A percentile compares a stretch with the other conserved stretches of the same genome.
Evolutionary conservation across 1,140 invertebrate species (phyloP).

Genomic region (fruit fly (Drosophila melanogaster)): Release_6_plus_ISO1_MT NT_033777.3:14989001-14989500

Average conservation of each 20-base stretch:
- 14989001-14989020: constrained; percentile 2
- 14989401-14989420: neutral
- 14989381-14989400: constrained; percentile 18
- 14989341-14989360: constrained; percentile 32
- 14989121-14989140: constrained; percentile 20
- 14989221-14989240: constrained; percentile 58
- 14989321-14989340: constrained; percentile 25
- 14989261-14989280: constrained; percentile 1
- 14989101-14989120: constrained; percentile 1
- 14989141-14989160: constrained; percentile 55
- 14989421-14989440: neutral
- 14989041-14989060: constrained; percentile 83
- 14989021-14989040: constrained; percentile 75
- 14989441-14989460: neutral
- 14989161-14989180: constrained; percentile 1
- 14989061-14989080: constrained; percentile 83
- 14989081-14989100: constrained; percentile 79
- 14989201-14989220: constrained; percentile 50
- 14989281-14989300: constrained; percentile 37
- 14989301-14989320: constrained; percentile 41
- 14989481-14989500: neutral
- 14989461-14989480: neutral
- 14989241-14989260: constrained; percentile 44
- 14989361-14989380: constrained; percentile 8
- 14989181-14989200: constrained; percentile 37